Evolutionary conservation across 2,888 invertebrate species (phyloP).

Genomic region (Drosophila picticornis): DNA sequence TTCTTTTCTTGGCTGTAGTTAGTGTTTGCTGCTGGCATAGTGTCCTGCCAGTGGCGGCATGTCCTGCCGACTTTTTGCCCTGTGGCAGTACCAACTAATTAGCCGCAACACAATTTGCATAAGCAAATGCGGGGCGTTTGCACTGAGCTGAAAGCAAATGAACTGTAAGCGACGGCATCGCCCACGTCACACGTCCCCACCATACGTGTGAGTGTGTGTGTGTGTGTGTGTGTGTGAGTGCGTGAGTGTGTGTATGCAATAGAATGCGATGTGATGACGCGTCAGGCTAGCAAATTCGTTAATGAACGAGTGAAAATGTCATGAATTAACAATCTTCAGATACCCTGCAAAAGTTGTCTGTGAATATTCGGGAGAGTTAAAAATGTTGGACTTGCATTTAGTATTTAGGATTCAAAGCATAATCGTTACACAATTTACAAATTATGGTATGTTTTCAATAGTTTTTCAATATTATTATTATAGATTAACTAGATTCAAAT

Average conservation of each 20-base stretch:
- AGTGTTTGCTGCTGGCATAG: constrained; percentile 1
- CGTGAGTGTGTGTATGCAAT: constrained; percentile 14
- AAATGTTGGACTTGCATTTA: background rate
- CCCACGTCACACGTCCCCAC: constrained; percentile 51
- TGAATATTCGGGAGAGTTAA: background rate
- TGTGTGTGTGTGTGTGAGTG: background rate
- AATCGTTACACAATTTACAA: no score
- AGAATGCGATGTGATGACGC: constrained; percentile 28
- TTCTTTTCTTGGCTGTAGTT: constrained; percentile 29
- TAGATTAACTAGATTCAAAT: background rate
- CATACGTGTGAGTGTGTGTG: constrained; percentile 6
- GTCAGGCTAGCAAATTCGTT: constrained; percentile 56
- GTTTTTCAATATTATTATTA: background rate
- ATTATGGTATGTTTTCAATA: background rate
- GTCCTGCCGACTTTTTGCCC: constrained; percentile 27
- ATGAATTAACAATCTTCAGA: background rate
- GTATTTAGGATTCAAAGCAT: background rate
- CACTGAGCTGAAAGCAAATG: constrained; percentile 55
- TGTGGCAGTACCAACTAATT: constrained; percentile 58
- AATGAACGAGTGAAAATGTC: constrained; percentile 51
- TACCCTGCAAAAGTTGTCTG: constrained; percentile 18
- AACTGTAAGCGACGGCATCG: constrained; percentile 61
- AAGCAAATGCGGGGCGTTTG: constrained; percentile 52
- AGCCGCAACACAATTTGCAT: constrained; percentile 65
- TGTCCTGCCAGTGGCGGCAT: constrained; percentile 14